A percentile compares a stretch with the other conserved stretches of the same genome.
Evolutionary conservation across 2,797 vertebrate species (phyloP).

Genomic region (Thunnus albacares): DNA sequence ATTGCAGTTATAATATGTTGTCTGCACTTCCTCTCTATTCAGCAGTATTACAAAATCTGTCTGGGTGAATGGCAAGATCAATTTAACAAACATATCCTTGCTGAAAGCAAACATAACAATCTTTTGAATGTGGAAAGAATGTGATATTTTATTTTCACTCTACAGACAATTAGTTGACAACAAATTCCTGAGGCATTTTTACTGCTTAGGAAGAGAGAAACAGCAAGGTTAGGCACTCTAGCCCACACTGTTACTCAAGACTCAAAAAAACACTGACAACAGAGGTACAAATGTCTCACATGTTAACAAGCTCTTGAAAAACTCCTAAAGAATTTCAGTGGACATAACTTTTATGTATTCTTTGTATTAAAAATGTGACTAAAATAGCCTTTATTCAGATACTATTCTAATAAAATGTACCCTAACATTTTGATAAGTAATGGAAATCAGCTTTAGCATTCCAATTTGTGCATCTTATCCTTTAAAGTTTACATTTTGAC

Average conservation of each 20-base stretch:
- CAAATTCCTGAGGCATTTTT: constrained; percentile 31
- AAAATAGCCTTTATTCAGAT: not conserved
- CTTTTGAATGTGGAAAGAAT: constrained; percentile 9
- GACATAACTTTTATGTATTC: not conserved
- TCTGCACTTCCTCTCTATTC: not conserved
- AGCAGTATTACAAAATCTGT: not conserved
- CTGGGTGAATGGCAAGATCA: not conserved
- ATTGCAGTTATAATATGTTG: not conserved
- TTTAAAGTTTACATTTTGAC: not conserved
- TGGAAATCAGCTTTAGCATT: not conserved
- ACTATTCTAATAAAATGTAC: not conserved
- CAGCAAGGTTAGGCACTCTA: constrained; percentile 5
- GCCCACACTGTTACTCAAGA: constrained; percentile 26
- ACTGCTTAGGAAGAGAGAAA: constrained; percentile 18
- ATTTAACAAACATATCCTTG: constrained; percentile 21
- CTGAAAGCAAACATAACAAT: constrained; percentile 31
- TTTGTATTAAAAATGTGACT: not conserved
- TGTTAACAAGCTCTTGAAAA: constrained; percentile 21
- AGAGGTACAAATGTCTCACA: constrained; percentile 9
- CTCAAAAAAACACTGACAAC: not conserved
- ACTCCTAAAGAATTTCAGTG: constrained; percentile 2
- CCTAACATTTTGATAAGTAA: not conserved
- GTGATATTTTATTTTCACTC: constrained; percentile 21
- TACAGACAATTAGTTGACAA: constrained; percentile 39
- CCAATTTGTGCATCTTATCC: not conserved